Base-by-base conservation (phyloP, 1,140 invertebrate genomes). In the Plectrocnemia conspersa region DNA sequence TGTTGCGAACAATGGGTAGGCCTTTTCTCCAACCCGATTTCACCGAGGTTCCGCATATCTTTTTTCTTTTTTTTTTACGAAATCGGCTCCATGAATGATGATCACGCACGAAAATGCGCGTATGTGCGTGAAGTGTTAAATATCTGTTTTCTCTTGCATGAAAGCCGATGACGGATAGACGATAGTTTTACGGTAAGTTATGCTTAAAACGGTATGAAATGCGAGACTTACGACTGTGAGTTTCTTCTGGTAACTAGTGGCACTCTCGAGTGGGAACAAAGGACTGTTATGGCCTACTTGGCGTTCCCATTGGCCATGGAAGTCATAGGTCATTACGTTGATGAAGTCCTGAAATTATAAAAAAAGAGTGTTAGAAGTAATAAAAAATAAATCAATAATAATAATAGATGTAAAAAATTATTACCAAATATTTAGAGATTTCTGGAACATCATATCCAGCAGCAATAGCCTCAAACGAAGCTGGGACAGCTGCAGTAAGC, bases 321-420 rank as follows among this genome's bases (percentile, higher is more conserved):
- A 94, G 67, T 95, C 93, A 63, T 94, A 96, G 1, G 91, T 93
- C 91, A 95, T 94, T 3, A 95, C 84, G 66, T 94, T 95, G 64
- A 96, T 91, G 64, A 90, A 93, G 72, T 96, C 92, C 74, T 76
- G 59, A 7, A 65, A 65, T 24, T 36, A 21, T 11, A 32, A 19
- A 25, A 38, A 48, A 10, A 44, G 16, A 15, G 16, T 40, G 36
- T 40, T 40, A 40, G 21, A 18, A 15, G 36, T 40, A 3, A 29
- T 7, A 29, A 33, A n/a, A 3, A 41, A 18, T 41, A 7, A 13
- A 15, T 41, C 16, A 35, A 35, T 4, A 35, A 13, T 35, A 15
- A 35, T 35, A 13, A 13, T 35, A 35, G 16, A 29, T 29, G 27
- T 42, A 19, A 22, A 7, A 27, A 32, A 29, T 45, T 42, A 64